Evolutionary conservation across 2,888 invertebrate species (phyloP).

Genomic region (Phengaris arion): DNA sequence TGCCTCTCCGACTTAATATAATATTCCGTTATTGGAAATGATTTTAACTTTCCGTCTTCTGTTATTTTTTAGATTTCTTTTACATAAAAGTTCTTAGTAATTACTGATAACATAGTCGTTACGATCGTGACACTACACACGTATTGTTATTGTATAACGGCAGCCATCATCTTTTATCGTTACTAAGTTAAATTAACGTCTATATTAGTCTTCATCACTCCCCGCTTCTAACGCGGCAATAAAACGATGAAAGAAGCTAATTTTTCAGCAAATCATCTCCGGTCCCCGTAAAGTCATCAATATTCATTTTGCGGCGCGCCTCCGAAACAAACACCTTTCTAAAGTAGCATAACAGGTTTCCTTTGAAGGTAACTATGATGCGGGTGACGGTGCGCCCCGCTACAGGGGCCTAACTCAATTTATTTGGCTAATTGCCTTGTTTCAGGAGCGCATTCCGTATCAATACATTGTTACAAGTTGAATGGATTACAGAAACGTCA

Average conservation of each 20-base stretch:
- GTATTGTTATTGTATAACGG: slow-evolving; percentile 39
- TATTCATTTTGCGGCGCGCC: slow-evolving; percentile 77
- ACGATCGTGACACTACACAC: slow-evolving; percentile 30
- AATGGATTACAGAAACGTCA: slow-evolving; percentile 44
- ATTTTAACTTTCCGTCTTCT: neutral
- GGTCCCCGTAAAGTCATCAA: slow-evolving; percentile 76
- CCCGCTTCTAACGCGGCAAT: slow-evolving; percentile 65
- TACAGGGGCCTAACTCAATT: slow-evolving; percentile 55
- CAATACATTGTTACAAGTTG: slow-evolving; percentile 49
- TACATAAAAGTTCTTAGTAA: neutral
- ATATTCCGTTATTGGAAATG: slow-evolving; percentile 53
- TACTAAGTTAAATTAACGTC: slow-evolving; percentile 72
- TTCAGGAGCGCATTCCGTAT: slow-evolving; percentile 56
- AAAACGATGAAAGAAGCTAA: slow-evolving; percentile 78
- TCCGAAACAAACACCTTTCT: slow-evolving; percentile 76
- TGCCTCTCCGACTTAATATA: slow-evolving; percentile 48
- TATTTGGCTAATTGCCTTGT: slow-evolving; percentile 74
- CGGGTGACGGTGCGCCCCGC: slow-evolving; percentile 44
- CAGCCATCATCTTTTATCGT: slow-evolving; percentile 56
- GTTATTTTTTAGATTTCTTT: neutral
- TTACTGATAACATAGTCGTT: neutral
- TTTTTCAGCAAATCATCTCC: slow-evolving; percentile 79
- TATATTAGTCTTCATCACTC: slow-evolving; percentile 76
- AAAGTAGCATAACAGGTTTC: slow-evolving; percentile 61
- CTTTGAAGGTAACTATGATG: slow-evolving; percentile 68